Base-by-base conservation (phyloP, 64 coral and sea anemone species). In the Pocillopora verrucosa region DNA sequence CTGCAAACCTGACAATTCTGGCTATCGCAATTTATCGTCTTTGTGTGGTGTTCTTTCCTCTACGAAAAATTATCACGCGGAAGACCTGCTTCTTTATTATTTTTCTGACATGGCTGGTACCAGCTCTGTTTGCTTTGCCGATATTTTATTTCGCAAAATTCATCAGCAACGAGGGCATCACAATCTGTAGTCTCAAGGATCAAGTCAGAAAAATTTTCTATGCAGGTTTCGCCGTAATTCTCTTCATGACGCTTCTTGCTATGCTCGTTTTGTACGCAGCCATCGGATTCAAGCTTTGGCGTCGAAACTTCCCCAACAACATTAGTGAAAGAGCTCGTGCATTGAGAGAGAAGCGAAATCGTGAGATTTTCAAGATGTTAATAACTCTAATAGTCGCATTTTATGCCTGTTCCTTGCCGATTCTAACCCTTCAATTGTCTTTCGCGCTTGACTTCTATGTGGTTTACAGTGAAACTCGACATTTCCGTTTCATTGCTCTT, bases 181-280 rank as follows among this genome's bases (percentile, higher is more conserved):
- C 11, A 5, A 38, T 25, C 36, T 85, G 82, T 38, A 85, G 17
- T 15, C 61, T 70, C 2, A 10, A 36, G 25, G 19, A 70, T 22
- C 64, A 57, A 37, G 64, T 85, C 45, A 13, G 38, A 41, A 57
- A 70, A 72, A 57, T 26, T 10, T 85, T 37, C 63, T 85, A 85
- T 14, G 45, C 51, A 10, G 38, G 69, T 85, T 72, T 85, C 37
- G 64, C 82, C 10, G 63, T 63, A 72, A 85, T 85, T 65, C 64
- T 85, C 0, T 16, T n/a, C 25, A 85, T 36, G 16, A 85, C 82
- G 1, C 82, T 85, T 37, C 12, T 85, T 10, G 35, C 38, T 5
- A 85, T 85, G 65, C 61, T 85, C 13, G 65, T 65, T 17, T 72
- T 85, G 20, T 85, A 69, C 82, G 72, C 82, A 9, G 82, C 82